Evolutionary conservation across 2,797 vertebrate species (phyloP).

Genomic region (Sebastes diploproa): DNA sequence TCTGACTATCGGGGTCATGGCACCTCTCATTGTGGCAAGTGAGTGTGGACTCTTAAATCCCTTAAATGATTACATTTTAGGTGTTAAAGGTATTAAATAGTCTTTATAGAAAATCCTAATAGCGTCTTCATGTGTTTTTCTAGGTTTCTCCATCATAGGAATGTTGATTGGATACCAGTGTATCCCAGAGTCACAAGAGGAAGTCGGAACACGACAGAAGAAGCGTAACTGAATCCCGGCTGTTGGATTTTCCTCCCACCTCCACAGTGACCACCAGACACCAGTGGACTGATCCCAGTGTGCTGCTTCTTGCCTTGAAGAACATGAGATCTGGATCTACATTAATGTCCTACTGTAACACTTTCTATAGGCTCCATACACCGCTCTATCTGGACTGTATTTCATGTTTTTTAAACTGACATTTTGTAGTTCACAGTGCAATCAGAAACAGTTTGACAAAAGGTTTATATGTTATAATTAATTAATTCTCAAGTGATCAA

Average conservation of each 20-base stretch:
- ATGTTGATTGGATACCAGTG: conserved; percentile 94
- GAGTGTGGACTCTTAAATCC: conserved; percentile 64
- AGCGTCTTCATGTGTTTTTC: conserved; percentile 14
- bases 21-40: conserved; percentile 96
- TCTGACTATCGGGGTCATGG: conserved; percentile 92
- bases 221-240: conserved; percentile 88
- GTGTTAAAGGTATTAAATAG: background rate
- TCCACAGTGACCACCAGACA: conserved; percentile 2
- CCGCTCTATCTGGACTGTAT: background rate
- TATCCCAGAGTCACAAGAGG: conserved; percentile 81
- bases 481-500: background rate
- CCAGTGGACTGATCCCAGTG: background rate
- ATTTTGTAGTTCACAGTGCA: conserved; percentile 3
- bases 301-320: conserved; percentile 37
- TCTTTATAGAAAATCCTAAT: background rate
- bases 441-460: background rate
- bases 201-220: conserved; percentile 85
- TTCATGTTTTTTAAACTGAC: conserved; percentile 9
- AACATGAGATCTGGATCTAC: conserved; percentile 25
- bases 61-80: background rate
- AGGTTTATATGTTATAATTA: background rate
- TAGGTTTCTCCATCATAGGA: conserved; percentile 92
- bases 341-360: background rate
- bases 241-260: background rate
- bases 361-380: background rate